Evolutionary conservation across 2,113 vertebrate species (phyloP).

Genomic region (Colaptes auratus): DNA sequence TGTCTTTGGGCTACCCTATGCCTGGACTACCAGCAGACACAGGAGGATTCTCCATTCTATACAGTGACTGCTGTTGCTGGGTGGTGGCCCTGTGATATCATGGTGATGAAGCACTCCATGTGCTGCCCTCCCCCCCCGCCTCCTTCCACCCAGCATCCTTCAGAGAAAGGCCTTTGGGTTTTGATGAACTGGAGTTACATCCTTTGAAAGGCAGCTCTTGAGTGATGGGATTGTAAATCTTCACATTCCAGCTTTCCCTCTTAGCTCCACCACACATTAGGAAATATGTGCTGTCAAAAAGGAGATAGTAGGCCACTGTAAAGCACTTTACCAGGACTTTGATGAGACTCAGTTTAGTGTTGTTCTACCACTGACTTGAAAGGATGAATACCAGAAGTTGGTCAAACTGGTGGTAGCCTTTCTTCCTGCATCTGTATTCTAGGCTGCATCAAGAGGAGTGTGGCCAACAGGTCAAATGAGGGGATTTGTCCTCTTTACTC

Average conservation of each 20-base stretch:
- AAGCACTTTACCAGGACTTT: neutral
- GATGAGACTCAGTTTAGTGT: conserved; percentile 9
- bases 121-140: fast-evolving
- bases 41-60: neutral
- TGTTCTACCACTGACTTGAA: conserved; percentile 39
- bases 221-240: neutral
- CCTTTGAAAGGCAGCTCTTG: neutral
- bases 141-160: neutral
- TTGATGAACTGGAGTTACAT: neutral
- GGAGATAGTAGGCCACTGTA: neutral
- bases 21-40: too few relatives aligned
- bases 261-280: neutral
- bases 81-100: neutral
- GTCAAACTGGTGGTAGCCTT: conserved; percentile 43
- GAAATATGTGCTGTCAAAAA: neutral
- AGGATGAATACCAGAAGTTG: conserved; percentile 38
- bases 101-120: neutral
- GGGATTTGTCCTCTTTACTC: too few relatives aligned
- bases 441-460: too few relatives aligned
- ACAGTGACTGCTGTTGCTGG: neutral
- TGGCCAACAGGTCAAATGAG: too few relatives aligned
- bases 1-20: too few relatives aligned
- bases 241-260: neutral
- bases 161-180: neutral
- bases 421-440: neutral